Conservation (phyloP, 2,888 invertebrate genomes). For the Drosophila suboccidentalis region DNA sequence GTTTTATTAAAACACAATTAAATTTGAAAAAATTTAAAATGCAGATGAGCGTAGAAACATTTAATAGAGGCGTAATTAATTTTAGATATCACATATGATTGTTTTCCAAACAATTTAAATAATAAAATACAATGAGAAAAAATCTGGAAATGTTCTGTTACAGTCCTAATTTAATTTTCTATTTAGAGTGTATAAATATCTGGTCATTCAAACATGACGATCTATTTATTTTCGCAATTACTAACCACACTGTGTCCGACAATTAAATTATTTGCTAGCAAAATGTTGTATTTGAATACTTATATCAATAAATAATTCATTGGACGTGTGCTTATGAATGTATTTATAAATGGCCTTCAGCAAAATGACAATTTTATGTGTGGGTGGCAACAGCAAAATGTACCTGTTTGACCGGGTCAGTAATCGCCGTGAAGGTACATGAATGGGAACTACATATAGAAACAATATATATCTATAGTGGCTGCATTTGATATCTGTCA, state of each 20-base stretch:
- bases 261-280: constrained; percentile 15
- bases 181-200: neutral
- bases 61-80: no score
- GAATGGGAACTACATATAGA: constrained; percentile 9
- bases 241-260: neutral
- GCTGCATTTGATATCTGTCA: constrained; percentile 41
- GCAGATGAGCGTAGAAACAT: neutral
- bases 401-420: constrained; percentile 13
- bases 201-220: neutral
- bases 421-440: constrained; percentile 6
- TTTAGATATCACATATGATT: no score
- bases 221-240: neutral
- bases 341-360: constrained; percentile 15
- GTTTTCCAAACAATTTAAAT: no score
- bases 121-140: no score
- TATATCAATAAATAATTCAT: constrained; percentile 9
- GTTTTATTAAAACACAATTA: neutral
- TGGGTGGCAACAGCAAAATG: constrained; percentile 3
- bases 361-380: constrained; percentile 17
- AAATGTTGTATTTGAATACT: constrained; percentile 2
- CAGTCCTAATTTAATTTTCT: no score
- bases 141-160: no score
- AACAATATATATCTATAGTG: neutral
- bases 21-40: neutral
- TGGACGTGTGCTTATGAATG: constrained; percentile 24